Evolutionary conservation across 2,888 invertebrate genomes (phyloP).

Genomic region (Meteorus cinctellus): DNA sequence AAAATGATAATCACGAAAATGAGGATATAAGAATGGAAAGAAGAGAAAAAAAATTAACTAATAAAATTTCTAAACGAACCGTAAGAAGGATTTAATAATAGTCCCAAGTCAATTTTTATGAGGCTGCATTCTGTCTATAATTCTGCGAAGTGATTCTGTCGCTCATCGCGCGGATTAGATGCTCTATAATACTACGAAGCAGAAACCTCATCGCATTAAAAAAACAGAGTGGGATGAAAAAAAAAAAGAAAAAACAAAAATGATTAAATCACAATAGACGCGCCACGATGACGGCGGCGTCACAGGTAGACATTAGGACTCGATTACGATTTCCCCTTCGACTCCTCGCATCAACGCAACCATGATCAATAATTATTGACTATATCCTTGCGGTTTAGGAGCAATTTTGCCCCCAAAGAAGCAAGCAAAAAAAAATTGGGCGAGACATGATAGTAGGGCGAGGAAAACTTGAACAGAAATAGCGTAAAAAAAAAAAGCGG

Average conservation of each 20-base stretch:
- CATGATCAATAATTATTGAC: slow-evolving; percentile 45
- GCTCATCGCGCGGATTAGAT: slow-evolving; percentile 32
- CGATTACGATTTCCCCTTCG: slow-evolving; percentile 36
- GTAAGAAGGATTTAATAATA: slow-evolving; percentile 57
- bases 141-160: slow-evolving; percentile 56
- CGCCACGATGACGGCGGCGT: slow-evolving; percentile 54
- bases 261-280: slow-evolving; percentile 42
- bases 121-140: slow-evolving; percentile 53
- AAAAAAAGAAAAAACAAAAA: slow-evolving; percentile 15
- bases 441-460: neutral
- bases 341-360: neutral
- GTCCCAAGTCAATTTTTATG: slow-evolving; percentile 56
- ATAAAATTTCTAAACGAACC: slow-evolving; percentile 28
- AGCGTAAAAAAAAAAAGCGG: neutral
- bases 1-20: neutral
- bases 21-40: neutral
- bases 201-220: slow-evolving; percentile 25
- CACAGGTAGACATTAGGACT: slow-evolving; percentile 38
- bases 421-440: neutral
- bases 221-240: neutral
- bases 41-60: slow-evolving; percentile 6
- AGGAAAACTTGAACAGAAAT: slow-evolving; percentile 27
- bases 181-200: slow-evolving; percentile 24
- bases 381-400: slow-evolving; percentile 15
- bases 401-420: neutral